These are phyloP conservation scores for Napeogenes sylphis DNA, from an alignment of 2,888 invertebrate genomes.

Conservation along the genomic window DNA sequence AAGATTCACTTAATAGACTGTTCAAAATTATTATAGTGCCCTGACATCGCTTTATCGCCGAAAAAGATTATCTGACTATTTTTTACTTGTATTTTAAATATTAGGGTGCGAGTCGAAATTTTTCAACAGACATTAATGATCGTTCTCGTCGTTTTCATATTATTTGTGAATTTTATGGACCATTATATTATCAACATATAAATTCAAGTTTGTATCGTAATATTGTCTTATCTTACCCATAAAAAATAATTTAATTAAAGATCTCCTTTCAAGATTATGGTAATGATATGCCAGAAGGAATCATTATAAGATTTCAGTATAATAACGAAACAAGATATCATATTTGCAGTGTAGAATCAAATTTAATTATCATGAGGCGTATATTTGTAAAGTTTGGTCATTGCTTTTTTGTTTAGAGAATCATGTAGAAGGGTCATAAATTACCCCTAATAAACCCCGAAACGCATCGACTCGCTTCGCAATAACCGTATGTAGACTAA, in stretches of 20 bases:
- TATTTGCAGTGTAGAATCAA: slow-evolving; percentile 65
- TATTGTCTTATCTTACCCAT: slow-evolving; percentile 41
- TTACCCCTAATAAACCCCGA: slow-evolving; percentile 72
- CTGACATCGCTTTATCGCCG: slow-evolving; percentile 65
- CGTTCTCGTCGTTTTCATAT: slow-evolving; percentile 19
- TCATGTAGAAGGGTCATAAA: slow-evolving; percentile 66
- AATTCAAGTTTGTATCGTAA: slow-evolving; percentile 35
- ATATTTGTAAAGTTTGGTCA: slow-evolving; percentile 47
- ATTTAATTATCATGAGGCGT: slow-evolving; percentile 65
- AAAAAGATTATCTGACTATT: slow-evolving; percentile 56
- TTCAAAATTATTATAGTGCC: slow-evolving; percentile 72
- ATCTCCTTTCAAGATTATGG: slow-evolving; percentile 49
- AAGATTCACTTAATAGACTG: slow-evolving; percentile 77
- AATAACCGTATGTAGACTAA: slow-evolving; percentile 75
- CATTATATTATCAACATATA: slow-evolving; percentile 34
- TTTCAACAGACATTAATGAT: slow-evolving; percentile 38
- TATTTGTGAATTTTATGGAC: slow-evolving; percentile 26
- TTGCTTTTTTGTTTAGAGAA: slow-evolving; percentile 54
- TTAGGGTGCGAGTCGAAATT: slow-evolving; percentile 44
- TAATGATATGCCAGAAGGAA: slow-evolving; percentile 46
- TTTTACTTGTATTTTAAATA: slow-evolving; percentile 44
- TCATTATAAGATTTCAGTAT: slow-evolving; percentile 42
- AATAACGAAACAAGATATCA: slow-evolving; percentile 56
- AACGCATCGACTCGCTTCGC: slow-evolving; percentile 64
- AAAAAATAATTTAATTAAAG: slow-evolving; percentile 50